Conservation (phyloP, 2,797 vertebrate species). For the Tragelaphus oryx region DNA sequence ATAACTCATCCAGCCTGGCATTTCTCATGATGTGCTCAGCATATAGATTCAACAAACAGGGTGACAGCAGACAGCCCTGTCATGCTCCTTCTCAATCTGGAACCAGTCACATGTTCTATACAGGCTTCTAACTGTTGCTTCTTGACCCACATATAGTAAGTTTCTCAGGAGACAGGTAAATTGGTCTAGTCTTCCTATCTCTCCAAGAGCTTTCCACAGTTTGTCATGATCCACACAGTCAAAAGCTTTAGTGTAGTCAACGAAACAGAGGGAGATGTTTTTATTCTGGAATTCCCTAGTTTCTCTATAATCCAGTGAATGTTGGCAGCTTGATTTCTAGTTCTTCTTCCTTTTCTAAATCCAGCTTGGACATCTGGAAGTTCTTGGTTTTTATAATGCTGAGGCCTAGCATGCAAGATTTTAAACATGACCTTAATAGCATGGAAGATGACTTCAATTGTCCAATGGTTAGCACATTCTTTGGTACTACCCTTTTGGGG, state of each 20-base stretch:
- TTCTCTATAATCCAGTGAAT: background rate
- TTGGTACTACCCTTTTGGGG: too few relatives aligned
- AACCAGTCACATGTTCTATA: background rate
- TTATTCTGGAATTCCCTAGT: background rate
- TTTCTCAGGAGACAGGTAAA: background rate
- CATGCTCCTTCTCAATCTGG: background rate
- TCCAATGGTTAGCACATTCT: too few relatives aligned
- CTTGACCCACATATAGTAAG: background rate
- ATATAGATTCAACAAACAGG: background rate
- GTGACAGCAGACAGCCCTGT: background rate
- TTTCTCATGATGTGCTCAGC: background rate
- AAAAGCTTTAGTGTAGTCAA: background rate
- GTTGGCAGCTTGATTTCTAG: background rate
- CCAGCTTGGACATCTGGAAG: background rate
- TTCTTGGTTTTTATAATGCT: background rate
- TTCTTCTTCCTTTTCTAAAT: background rate
- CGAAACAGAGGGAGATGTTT: background rate
- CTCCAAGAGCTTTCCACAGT: background rate
- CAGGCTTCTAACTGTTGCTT: background rate
- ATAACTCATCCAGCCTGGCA: background rate
- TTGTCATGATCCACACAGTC: background rate
- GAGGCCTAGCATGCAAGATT: background rate
- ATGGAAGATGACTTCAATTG: too few relatives aligned
- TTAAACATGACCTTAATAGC: too few relatives aligned
- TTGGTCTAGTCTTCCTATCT: background rate